Evolutionary conservation across 2,113 vertebrate genomes (phyloP), one percentile per base, ranked within the genome.

Genomic region (Balaenoptera acutorostrata): DNA sequence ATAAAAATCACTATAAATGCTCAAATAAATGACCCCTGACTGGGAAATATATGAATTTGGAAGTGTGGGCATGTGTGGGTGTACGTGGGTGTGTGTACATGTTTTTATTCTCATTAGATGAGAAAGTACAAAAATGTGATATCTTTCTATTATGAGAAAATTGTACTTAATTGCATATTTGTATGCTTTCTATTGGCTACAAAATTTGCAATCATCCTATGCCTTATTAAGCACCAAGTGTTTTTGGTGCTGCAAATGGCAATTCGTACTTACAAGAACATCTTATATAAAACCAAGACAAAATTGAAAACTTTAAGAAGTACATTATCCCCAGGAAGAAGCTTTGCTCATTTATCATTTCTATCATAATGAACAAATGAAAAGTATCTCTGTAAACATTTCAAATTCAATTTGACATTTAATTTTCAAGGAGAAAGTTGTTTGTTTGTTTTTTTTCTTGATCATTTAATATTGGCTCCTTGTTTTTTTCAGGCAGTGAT

Each of bases 331-430:
- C 49, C 3, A 21, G 72, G 72, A 97, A 89, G 0, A 55, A 33
- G 55, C 18, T 46, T 75, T 87, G 20, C 10, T 57, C 33, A 69
- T 93, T 96, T 95, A 83, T 95, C 69, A 95, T 92, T 89, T 88
- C 21, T 80, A 77, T 90, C 41, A 74, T 71, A 87, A 94, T 33
- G 25, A 95, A 81, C 59, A 97, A 78, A 78, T 72, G 21, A 52
- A 90, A 96, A 94, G n/a, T 59, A 78, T 80, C 27, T 92, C 69
- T 93, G 55, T 78, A 97, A 98, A 96, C 36, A 92, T 95, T 96
- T 97, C 94, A 93, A 78, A 95, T 82, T 1, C 18, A 95, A 95
- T 85, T 57, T 97, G 52, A 96, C 75, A 92, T 95, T 88, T 92
- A 93, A 94, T 85, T 97, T 95, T 97, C 57, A 97, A 80, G 25